A percentile compares a stretch with the other conserved stretches of the same genome.
phyloP scores from a whole-genome alignment of 2,888 invertebrate genomes.

The Kryphioiulus occultus region DNA sequence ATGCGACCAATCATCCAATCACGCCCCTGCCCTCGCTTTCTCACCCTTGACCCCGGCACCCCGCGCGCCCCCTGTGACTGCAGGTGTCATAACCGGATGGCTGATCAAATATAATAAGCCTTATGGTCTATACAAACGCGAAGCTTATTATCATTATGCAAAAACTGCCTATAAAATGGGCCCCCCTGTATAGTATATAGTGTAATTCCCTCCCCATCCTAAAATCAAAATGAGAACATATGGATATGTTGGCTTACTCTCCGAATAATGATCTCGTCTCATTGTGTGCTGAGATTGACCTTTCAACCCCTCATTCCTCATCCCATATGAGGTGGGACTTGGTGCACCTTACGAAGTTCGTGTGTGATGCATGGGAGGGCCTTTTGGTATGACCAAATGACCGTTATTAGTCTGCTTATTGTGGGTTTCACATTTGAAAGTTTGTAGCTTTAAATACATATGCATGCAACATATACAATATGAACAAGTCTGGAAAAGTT shows the following conservation, averaged over 20 bases:
- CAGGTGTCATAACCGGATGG: conserved; percentile 23
- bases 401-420: too few relatives aligned
- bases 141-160: conserved; percentile 7
- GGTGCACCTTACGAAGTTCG: not conserved
- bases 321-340: not conserved
- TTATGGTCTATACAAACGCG: not conserved
- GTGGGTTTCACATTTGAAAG: too few relatives aligned
- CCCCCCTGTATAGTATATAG: not conserved
- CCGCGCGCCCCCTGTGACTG: conserved; percentile 6
- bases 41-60: not conserved
- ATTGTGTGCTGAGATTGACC: conserved; percentile 23
- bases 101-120: conserved; percentile 15
- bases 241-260: conserved; percentile 23
- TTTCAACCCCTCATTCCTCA: not conserved
- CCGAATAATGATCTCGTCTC: conserved; percentile 2
- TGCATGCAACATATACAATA: too few relatives aligned
- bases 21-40: not conserved
- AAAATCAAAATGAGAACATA: not conserved
- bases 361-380: too few relatives aligned
- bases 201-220: not conserved
- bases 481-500: too few relatives aligned
- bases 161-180: not conserved
- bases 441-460: too few relatives aligned
- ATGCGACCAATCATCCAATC: conserved; percentile 13
- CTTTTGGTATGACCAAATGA: too few relatives aligned